Evolutionary conservation across 2,888 invertebrate species (phyloP), one percentile per base, ranked within the genome.

Genomic region (Apodemia zela): DNA sequence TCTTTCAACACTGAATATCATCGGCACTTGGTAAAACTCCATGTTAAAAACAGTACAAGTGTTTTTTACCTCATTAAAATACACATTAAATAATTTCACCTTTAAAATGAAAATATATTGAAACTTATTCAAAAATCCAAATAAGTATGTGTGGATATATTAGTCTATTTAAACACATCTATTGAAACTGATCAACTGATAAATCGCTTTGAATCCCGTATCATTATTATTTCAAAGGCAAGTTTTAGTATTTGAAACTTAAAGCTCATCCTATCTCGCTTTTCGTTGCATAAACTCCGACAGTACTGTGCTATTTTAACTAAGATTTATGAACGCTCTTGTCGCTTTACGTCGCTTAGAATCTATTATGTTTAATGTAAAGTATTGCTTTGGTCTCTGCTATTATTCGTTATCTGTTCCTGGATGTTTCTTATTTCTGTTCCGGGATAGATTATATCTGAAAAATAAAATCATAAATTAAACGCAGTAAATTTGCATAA

Each of bases 321-420:
- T 72, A 75, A 78, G 81, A 82, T 82, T 81, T 82, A 82, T 81
- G 76, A 67, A 66, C 70, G 63, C 68, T 70, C 69, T 72, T 54
- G 75, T 75, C 76, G 72, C 70, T 73, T 68, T 69, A 69, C 68
- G 71, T 58, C 49, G 11, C 62, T 35, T 68, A 70, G 67, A 68
- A 54, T 68, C 60, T 69, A 63, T 68, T 68, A 61, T 67, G 61
- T 68, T 59, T 18, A 17, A 33, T 59, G 29, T 33, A 33, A 47
- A 54, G 54, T 21, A 54, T 13, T 54, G 25, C 25, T 54, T 25
- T 21, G 7, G 15, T 51, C 11, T 38, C 21, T 11, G 21, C 21
- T 54, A 54, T 54, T 54, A 54, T 54, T 51, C 21, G 49, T 54
- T 54, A 54, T 54, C 21, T 25, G 25, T 54, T 49, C 10, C 18